Base-by-base conservation (phyloP, 2,113 vertebrate species). In the Motacilla tschutschensis region DNA sequence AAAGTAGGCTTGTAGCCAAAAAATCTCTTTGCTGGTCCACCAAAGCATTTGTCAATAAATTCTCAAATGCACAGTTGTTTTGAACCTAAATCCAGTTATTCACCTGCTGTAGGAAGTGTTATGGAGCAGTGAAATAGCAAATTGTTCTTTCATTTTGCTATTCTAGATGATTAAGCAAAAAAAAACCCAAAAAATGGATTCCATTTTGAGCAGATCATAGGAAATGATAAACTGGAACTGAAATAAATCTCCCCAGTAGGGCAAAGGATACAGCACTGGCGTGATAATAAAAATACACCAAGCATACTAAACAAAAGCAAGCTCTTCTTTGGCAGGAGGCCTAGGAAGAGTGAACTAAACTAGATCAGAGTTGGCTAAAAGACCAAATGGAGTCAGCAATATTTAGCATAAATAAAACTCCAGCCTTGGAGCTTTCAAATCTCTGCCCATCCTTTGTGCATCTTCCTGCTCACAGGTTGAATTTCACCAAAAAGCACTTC, bases 341-440 rank as follows among this genome's bases (percentile, higher is more conserved):
- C 82, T 93, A 33, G 62, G 71, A 85, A 43, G 63, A 70, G 79
- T 62, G 75, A 93, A 28, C 12, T 8, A 69, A 94, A 50, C 58
- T 83, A 40, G n/a, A 72, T 80, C 88, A 91, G 62, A 67, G 47
- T 58, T 92, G 91, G 60, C 93, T 88, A 44, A 91, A 91, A 71
- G 82, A 86, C 57, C 57, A 79, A 92, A 83, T 47, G 41, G 36
- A 91, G 48, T 92, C 75, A 85, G 73, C 91, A 92, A 82, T 74
- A 89, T 93, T 94, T 93, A 92, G 31, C 62, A 83, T 91, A 92
- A 95, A 94, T 91, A 94, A 77, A 82, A 38, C 19, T 81, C 22
- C 38, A 91, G 55, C 28, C 59, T 70, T 48, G 40, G 67, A 84
- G 51, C 20, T 87, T 87, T 85, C 38, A 90, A 91, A 84, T 29